phyloP scores from a whole-genome alignment of 2,888 invertebrate genomes.

The Fissipunctia ypsillon region DNA sequence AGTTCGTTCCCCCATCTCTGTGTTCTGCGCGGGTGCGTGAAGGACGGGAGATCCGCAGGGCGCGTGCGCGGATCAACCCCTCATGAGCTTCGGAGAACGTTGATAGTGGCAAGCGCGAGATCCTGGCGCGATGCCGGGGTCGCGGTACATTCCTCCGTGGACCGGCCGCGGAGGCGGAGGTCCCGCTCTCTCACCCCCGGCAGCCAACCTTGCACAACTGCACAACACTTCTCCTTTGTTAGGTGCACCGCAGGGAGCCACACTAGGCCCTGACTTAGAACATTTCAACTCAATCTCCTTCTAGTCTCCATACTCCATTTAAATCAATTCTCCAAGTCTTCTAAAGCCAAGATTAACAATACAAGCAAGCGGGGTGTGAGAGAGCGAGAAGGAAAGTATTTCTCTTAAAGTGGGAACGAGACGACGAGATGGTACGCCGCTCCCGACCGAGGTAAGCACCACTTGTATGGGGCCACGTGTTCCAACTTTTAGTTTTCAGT shows the following conservation, averaged over 20 bases:
- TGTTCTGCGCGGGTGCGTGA: constrained; percentile 73
- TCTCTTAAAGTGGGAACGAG: constrained; percentile 89
- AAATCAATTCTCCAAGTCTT: constrained; percentile 61
- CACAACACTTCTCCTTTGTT: constrained; percentile 62
- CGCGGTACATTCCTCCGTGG: constrained; percentile 87
- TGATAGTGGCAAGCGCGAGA: constrained; percentile 84
- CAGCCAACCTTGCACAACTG: constrained; percentile 73
- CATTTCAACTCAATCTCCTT: constrained; percentile 46
- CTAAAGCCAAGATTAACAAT: constrained; percentile 68
- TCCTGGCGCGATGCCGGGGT: constrained; percentile 85
- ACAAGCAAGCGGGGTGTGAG: constrained; percentile 84
- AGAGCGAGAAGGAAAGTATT: constrained; percentile 86
- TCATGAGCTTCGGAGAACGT: constrained; percentile 85
- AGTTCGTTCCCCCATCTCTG: constrained; percentile 78
- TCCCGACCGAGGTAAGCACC: constrained; percentile 88
- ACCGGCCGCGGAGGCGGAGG: constrained; percentile 88
- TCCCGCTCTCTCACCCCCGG: constrained; percentile 88
- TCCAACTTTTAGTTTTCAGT: constrained; percentile 79
- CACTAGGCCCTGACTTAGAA: constrained; percentile 58
- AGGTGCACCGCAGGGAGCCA: constrained; percentile 72
- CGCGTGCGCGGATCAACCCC: constrained; percentile 89
- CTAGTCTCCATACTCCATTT: constrained; percentile 42
- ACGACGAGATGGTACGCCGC: constrained; percentile 85
- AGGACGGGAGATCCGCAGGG: constrained; percentile 74
- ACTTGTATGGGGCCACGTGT: constrained; percentile 85